A percentile compares a stretch with the other conserved stretches of the same genome.
Conservation (phyloP, 2,888 invertebrate genomes). For the Agriopis leucophaearia region DNA sequence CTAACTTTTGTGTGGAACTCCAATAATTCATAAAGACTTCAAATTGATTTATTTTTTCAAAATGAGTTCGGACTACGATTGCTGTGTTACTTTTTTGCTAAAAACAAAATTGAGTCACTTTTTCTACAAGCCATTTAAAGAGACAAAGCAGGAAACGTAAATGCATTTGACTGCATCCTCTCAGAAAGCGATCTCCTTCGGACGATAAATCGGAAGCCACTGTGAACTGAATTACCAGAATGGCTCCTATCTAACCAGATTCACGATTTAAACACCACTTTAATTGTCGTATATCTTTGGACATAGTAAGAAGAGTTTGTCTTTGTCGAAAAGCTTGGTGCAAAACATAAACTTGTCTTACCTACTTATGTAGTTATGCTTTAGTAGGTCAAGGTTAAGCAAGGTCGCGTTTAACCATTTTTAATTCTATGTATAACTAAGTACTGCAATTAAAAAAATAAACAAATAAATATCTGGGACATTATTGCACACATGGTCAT, state of each 20-base stretch:
- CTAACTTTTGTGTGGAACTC: no score
- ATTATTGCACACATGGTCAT: no score
- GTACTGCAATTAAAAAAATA: no score
- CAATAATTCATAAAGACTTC: no score
- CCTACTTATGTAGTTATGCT: background rate
- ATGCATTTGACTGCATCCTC: slow-evolving; percentile 58
- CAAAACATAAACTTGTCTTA: background rate
- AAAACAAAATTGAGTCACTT: background rate
- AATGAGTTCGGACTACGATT: background rate
- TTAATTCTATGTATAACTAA: no score
- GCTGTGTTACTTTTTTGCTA: background rate
- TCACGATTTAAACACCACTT: slow-evolving; percentile 73
- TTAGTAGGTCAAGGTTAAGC: background rate
- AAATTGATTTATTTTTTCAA: no score
- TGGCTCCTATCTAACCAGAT: slow-evolving; percentile 77
- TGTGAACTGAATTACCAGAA: slow-evolving; percentile 72
- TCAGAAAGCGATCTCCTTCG: slow-evolving; percentile 57
- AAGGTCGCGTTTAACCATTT: no score
- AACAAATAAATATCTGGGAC: no score
- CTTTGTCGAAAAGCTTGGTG: background rate
- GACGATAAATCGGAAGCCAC: slow-evolving; percentile 70
- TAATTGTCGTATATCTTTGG: slow-evolving; percentile 68
- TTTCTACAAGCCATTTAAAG: slow-evolving; percentile 28
- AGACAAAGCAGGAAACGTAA: slow-evolving; percentile 48
- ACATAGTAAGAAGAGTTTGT: background rate